Percentiles rank a stretch among this genome's conserved stretches.
phyloP scores from a whole-genome alignment of 2,888 invertebrate species.

The Dasypogon diadema region DNA sequence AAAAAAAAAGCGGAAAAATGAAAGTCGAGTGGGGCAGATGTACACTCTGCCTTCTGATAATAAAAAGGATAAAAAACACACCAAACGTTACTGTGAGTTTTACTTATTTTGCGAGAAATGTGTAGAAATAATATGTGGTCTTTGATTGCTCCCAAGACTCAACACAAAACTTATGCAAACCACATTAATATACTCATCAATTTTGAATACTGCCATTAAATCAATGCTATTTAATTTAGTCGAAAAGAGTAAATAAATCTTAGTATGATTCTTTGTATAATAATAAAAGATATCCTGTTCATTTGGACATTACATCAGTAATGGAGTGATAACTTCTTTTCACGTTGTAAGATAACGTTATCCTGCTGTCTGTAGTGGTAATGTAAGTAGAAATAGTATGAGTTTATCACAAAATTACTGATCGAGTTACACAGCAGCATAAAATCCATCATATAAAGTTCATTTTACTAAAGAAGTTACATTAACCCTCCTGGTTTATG shows the following conservation, averaged over 20 bases:
- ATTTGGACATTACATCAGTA: not conserved
- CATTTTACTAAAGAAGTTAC: not conserved
- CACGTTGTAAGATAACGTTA: not conserved
- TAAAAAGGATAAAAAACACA: not conserved
- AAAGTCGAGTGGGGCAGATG: not conserved
- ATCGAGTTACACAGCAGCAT: not conserved
- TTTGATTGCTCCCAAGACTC: conserved; percentile 39
- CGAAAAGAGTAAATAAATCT: not conserved
- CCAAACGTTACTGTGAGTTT: not conserved
- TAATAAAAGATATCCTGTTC: not conserved
- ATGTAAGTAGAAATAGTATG: too few relatives aligned
- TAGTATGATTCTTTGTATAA: not conserved
- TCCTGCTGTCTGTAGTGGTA: not conserved
- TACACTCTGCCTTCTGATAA: not conserved
- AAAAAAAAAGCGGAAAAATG: not conserved
- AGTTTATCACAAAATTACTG: not conserved
- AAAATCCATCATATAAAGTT: not conserved
- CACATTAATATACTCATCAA: conserved; percentile 4
- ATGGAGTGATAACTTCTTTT: not conserved
- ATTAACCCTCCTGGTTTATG: not conserved
- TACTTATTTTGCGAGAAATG: not conserved
- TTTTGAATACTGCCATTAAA: conserved; percentile 5
- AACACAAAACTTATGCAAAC: conserved; percentile 9
- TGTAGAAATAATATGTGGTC: conserved; percentile 10
- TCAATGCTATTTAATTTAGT: not conserved